Base-by-base conservation (phyloP, 1,140 invertebrate genomes). In the Gryllus bimaculatus region DNA sequence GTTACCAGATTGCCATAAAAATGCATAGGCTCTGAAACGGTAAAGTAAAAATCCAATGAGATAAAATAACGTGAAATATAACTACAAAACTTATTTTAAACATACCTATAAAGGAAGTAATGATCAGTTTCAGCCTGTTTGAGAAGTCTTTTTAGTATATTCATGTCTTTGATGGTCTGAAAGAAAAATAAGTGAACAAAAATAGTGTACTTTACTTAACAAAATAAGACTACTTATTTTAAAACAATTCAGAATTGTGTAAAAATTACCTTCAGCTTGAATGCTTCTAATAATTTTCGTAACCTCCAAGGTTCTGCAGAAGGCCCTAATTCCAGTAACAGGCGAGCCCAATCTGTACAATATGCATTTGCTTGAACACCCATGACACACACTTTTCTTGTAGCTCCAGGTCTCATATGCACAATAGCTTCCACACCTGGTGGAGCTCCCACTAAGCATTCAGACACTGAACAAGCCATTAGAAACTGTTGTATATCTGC, bases 131-230 rank as follows among this genome's bases (percentile, higher is more conserved):
- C 80, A 7, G 80, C 49, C 74, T 81, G 80, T n/a, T 81, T 81
- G 8, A 81, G 47, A 48, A 81, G 54, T 73, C 80, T 75, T 47
- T 81, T 81, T 47, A 81, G 48, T 26, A 77, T 75, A 75, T 81
- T 81, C 80, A 81, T 81, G 66, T 81, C 80, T 47, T 81, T 81
- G 47, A 81, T 81, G 21, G 80, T 81, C 80, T 81, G 80, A n/a
- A 81, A 81, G 8, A 75, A 39, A 77, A 79, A n/a, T n/a, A 80
- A 75, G 73, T 75, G 13, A 75, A 10, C 74, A 75, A 21, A 75
- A 75, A 18, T 20, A 18, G 8, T 75, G 74, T 21, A 39, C 4
- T 15, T 10, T n/a, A 76, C 10, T 47, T n/a, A 18, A 74, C 73
- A 48, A n/a, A 76, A 4, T 18, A 12, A 48, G 20, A 39, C 10